These are phyloP conservation scores for Puffinus mauretanicus DNA, from an alignment of 2,113 vertebrate species.

Conservation along the genomic window DNA sequence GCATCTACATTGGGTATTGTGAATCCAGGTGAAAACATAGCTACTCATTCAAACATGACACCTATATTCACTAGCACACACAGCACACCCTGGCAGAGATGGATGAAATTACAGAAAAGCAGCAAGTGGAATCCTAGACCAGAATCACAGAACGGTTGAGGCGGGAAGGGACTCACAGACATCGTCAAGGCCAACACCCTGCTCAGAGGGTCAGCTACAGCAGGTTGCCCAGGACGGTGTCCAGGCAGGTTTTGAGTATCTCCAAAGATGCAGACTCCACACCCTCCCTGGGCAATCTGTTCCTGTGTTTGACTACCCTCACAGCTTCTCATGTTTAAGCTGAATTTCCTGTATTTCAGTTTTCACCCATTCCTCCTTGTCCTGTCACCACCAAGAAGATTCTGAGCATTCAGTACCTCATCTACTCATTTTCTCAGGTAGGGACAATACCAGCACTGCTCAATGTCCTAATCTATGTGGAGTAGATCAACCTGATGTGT, in stretches of 20 bases:
- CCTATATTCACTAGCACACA: neutral
- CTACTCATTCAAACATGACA: neutral
- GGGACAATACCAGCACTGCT: neutral
- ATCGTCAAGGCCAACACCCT: rapidly evolving
- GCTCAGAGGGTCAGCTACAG: neutral
- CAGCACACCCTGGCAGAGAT: neutral
- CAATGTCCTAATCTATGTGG: neutral
- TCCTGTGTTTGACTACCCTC: neutral
- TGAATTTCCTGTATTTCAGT: neutral
- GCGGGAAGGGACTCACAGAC: neutral
- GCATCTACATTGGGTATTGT: neutral
- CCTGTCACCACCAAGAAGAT: neutral
- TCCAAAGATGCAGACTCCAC: neutral
- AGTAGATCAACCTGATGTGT: neutral
- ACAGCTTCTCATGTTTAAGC: neutral
- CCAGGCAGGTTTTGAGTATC: neutral
- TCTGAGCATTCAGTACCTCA: neutral
- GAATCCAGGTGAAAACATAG: neutral
- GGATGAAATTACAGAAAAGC: neutral
- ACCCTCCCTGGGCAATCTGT: neutral
- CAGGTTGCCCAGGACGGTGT: neutral
- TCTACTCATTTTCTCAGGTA: neutral
- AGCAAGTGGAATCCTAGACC: neutral
- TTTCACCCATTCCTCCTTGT: neutral
- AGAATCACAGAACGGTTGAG: neutral